Evolutionary conservation across 2,888 invertebrate species (phyloP).

Genomic region (Anthrax anthrax): DNA sequence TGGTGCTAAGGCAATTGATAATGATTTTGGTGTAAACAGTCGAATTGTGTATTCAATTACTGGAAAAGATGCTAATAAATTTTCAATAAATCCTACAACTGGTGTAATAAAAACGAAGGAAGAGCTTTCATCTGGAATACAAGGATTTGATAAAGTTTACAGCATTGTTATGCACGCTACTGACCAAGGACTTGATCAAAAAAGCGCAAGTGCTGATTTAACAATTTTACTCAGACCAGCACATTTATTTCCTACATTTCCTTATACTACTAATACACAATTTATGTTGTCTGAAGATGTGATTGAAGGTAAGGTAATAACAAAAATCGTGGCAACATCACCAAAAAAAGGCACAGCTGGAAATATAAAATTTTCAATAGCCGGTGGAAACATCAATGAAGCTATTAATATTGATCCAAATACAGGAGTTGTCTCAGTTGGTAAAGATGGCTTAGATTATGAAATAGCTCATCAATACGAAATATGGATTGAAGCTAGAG

Average conservation of each 20-base stretch:
- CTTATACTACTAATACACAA: conserved; percentile 50
- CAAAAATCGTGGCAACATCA: conserved; percentile 61
- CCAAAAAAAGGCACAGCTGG: conserved; percentile 62
- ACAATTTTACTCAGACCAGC: conserved; percentile 62
- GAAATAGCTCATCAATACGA: conserved; percentile 72
- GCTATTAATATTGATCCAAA: conserved; percentile 66
- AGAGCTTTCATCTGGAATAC: conserved; percentile 43
- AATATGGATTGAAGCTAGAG: conserved; percentile 83
- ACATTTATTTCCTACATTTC: conserved; percentile 67
- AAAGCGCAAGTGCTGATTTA: conserved; percentile 59
- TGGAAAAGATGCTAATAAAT: conserved; percentile 63
- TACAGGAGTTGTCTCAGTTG: conserved; percentile 67
- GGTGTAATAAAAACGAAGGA: conserved; percentile 75
- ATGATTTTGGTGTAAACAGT: conserved; percentile 69
- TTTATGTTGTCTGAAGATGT: conserved; percentile 71
- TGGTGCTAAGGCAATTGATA: conserved; percentile 75
- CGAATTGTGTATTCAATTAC: conserved; percentile 63
- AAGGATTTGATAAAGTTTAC: conserved; percentile 44
- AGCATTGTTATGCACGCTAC: conserved; percentile 63
- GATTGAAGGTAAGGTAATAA: conserved; percentile 59
- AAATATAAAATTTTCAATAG: conserved; percentile 64
- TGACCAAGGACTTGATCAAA: conserved; percentile 58
- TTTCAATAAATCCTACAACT: conserved; percentile 61
- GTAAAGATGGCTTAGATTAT: conserved; percentile 67
- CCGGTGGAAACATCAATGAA: conserved; percentile 86